Evolutionary conservation across 1,140 invertebrate species (phyloP).

Genomic region (Heliconius congener): DNA sequence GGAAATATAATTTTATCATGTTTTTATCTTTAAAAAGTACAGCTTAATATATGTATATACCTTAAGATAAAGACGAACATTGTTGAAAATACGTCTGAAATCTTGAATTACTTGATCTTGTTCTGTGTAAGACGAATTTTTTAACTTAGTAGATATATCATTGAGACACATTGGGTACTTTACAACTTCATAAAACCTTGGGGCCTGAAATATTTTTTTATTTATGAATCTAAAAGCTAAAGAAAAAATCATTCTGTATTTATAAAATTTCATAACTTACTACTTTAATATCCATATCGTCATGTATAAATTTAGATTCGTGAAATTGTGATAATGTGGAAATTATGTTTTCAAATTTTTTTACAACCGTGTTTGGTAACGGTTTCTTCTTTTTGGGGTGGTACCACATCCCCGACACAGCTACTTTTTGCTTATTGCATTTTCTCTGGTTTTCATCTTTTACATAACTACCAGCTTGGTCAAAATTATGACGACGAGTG

Average conservation of each 20-base stretch:
- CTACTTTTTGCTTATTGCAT: slow-evolving; percentile 57
- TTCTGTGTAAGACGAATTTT: slow-evolving; percentile 71
- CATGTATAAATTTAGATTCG: slow-evolving; percentile 68
- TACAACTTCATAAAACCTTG: slow-evolving; percentile 78
- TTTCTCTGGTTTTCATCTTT: slow-evolving; percentile 70
- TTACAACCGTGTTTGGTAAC: slow-evolving; percentile 55
- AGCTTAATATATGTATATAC: slow-evolving; percentile 44
- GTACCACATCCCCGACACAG: slow-evolving; percentile 69
- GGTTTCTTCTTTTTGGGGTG: slow-evolving; percentile 78
- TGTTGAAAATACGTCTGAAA: slow-evolving; percentile 76
- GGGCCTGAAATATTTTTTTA: slow-evolving; percentile 59
- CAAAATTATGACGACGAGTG: slow-evolving; percentile 64
- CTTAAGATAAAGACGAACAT: slow-evolving; percentile 76
- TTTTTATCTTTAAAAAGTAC: neutral
- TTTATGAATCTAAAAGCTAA: neutral
- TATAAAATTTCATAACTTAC: slow-evolving; percentile 44
- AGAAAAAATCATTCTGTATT: neutral
- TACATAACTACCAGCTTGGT: slow-evolving; percentile 69
- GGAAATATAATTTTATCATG: neutral
- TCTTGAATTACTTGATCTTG: slow-evolving; percentile 77
- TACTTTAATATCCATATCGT: slow-evolving; percentile 77
- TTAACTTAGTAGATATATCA: slow-evolving; percentile 73
- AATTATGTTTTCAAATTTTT: slow-evolving; percentile 73
- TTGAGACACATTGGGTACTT: slow-evolving; percentile 77
- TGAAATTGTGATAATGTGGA: slow-evolving; percentile 62